These are phyloP conservation scores for Zoanthus sociatus DNA, from an alignment of 92 coral and sea anemone species.

Conservation along the genomic window DNA sequence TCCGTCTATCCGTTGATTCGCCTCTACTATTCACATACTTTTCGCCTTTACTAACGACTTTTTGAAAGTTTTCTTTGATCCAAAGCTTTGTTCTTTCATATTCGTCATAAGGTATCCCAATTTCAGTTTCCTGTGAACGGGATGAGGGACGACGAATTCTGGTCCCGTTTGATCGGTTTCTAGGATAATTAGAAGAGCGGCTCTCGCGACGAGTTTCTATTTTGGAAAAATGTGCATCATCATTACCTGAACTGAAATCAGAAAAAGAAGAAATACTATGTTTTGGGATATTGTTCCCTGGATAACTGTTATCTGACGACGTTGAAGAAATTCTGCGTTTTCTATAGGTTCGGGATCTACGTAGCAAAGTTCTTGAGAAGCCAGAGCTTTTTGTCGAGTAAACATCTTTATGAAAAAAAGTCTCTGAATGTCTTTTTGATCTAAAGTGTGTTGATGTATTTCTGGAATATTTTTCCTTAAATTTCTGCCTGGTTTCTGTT, in stretches of 20 bases:
- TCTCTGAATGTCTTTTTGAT: background rate
- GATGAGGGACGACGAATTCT: background rate
- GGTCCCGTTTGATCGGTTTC: background rate
- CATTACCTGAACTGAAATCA: background rate
- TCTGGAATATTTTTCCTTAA: background rate
- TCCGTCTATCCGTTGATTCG: background rate
- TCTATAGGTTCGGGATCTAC: background rate
- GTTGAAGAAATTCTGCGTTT: background rate
- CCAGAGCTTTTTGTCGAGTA: background rate
- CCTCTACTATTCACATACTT: background rate
- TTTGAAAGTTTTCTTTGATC: constrained; percentile 35
- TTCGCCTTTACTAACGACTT: background rate
- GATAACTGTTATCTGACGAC: background rate
- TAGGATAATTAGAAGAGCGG: background rate
- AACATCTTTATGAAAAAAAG: background rate
- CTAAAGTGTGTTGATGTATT: background rate
- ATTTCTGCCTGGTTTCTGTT: background rate
- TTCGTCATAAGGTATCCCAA: background rate
- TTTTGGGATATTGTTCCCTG: background rate
- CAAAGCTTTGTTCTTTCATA: constrained; percentile 39
- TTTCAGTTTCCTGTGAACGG: background rate
- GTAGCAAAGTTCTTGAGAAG: background rate
- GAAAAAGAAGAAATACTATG: background rate
- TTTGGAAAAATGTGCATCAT: background rate
- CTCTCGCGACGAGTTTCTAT: background rate